Evolutionary conservation across 2,797 vertebrate genomes (phyloP).

Genomic region (Cirrhinus mrigala): DNA sequence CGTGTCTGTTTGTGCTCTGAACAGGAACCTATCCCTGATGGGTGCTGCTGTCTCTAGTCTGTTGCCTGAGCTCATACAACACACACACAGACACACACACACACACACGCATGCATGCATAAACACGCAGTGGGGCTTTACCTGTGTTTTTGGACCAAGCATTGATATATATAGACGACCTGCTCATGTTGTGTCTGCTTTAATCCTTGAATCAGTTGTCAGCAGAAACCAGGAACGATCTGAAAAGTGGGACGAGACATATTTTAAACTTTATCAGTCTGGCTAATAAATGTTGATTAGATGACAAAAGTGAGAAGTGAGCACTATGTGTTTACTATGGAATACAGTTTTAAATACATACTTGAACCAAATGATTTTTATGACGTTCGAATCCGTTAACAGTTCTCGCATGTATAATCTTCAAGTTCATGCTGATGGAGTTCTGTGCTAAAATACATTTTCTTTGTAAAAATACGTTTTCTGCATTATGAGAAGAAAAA

Average conservation of each 20-base stretch:
- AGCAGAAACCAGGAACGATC: slow-evolving; percentile 4
- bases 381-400: neutral
- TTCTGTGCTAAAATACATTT: neutral
- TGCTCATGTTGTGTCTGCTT: slow-evolving; percentile 33
- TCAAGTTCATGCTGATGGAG: neutral
- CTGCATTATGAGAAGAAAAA: neutral
- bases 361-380: neutral
- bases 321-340: neutral
- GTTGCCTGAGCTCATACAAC: slow-evolving; percentile 53
- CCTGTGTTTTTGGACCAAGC: slow-evolving; percentile 7
- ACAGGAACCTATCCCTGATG: slow-evolving; percentile 65
- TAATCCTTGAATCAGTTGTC: slow-evolving; percentile 36
- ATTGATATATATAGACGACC: slow-evolving; percentile 26
- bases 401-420: neutral
- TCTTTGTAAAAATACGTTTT: neutral
- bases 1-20: slow-evolving; percentile 66
- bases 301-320: neutral
- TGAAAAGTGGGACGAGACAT: neutral
- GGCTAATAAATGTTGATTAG: slow-evolving; percentile 5
- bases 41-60: slow-evolving; percentile 60
- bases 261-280: neutral
- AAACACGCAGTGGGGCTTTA: slow-evolving; percentile 45
- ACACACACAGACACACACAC: slow-evolving; percentile 38
- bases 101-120: slow-evolving; percentile 29
- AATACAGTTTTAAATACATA: neutral